Base-by-base conservation (phyloP, 1,140 invertebrate species). In the Zaprionus ghesquierei region DNA sequence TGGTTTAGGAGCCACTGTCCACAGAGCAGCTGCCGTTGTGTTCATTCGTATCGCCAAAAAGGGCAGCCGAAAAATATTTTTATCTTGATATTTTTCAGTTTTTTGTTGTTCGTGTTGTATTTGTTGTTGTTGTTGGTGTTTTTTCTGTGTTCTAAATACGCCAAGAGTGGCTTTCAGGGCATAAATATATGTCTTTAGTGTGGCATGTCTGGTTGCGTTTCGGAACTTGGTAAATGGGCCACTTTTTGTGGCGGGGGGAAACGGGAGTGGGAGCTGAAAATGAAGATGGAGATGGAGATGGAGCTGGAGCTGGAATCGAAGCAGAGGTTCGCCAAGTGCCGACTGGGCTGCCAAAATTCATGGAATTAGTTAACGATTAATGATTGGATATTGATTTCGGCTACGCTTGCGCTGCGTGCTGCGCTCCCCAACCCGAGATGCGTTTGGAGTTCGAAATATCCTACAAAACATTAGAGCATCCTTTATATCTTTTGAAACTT, bases 101-200 rank as follows among this genome's bases (percentile, higher is more conserved):
- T 75, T 61, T 64, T 76, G 9, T 72, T 54, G 23, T 55, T 53
- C 6, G 41, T 25, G 15, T 46, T 25, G 22, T 46, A 20, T 60
- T 60, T 68, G 56, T 44, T 53, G 23, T 69, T 81, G 53, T 70
- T 66, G 49, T 63, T 71, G 56, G 69, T 35, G 41, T 44, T 23
- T 13, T 49, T 56, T 50, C 35, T 50, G 68, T 84, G 84, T 87
- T 87, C 84, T 87, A 87, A 87, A 87, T 87, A 87, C 84, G 80
- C 82, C 75, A 86, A 89, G 75, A 85, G 81, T 71, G 66, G 81
- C 69, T 86, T 75, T 81, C 54, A 59, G 79, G 69, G 84, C 84
- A 87, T 89, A 89, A 87, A 87, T 87, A 89, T 87, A 82, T 87
- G 82, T 87, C 84, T 87, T 87, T 87, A 87, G 84, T 89, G 82